Evolutionary conservation across 2,797 vertebrate genomes (phyloP), one percentile per base, ranked within the genome.

Genomic region (Oreonectes daqikongensis): DNA sequence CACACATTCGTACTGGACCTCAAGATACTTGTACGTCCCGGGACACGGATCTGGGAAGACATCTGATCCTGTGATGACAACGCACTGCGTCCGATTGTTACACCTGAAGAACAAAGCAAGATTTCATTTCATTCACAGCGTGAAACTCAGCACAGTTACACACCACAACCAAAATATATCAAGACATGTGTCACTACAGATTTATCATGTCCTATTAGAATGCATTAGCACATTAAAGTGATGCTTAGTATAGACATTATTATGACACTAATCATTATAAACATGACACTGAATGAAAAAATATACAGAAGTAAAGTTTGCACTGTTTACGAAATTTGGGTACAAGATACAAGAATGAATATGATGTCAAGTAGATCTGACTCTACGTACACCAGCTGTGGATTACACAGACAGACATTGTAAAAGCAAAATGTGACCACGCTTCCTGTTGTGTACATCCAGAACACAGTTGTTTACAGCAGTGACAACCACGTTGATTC

Each of bases 1-100:
- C 89, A 99, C 98, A 94, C 98, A 99, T 93, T 99, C 97, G 95
- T 99, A 99, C 84, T 99, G 98, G 93, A 99, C 97, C 94, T 99
- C 97, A 92, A 99, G 96, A 84, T 99, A 99, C 91, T 99, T 99
- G 93, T 99, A 99, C 77, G 97, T 99, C 91, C 98, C 98, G 78
- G 97, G 98, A 93, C 97, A 99, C 82, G 97, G 98, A 91, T 99
- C 97, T 89, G 97, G 97, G 93, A 99, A 99, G 87, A 99, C 96
- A 88, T 99, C 98, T 86, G 96, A 96, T 87, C 97, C 98, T 83
- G 98, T 98, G 90, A 99, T 94, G 93, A 99, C 98, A 90, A 99
- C 94, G 91, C 98, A 99, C 87, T 98, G 97, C 78, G 97, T 99
- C 93, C 97, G 94, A 91, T 99, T 99, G 94, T 99, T 99, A 94